phyloP scores from a whole-genome alignment of 2,113 vertebrate species.

The Callipepla squamata region DNA sequence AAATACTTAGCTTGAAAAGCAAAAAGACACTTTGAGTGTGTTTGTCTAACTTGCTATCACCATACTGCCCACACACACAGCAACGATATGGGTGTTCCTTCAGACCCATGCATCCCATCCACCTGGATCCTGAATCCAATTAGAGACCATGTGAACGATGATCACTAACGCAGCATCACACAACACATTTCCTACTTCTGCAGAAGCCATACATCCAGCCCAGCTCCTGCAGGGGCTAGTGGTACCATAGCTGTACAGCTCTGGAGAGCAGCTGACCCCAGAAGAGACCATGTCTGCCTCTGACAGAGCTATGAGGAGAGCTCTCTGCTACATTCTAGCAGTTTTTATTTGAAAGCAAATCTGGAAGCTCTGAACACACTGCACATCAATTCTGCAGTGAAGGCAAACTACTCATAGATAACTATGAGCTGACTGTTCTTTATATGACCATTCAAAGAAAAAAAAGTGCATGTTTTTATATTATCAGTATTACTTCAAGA shows the following conservation, averaged over 20 bases:
- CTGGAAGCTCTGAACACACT: neutral
- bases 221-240: neutral
- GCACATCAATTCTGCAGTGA: neutral
- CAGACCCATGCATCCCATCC: neutral
- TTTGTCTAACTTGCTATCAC: neutral
- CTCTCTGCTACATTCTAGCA: neutral
- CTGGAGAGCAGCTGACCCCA: neutral
- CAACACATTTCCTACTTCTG: neutral
- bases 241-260: neutral
- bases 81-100: rapidly evolving
- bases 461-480: neutral
- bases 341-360: neutral
- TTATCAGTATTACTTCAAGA: neutral
- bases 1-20: neutral
- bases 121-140: neutral
- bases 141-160: neutral
- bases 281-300: neutral
- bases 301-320: neutral
- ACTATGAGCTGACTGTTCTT: neutral
- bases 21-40: neutral
- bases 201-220: neutral
- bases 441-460: no score
- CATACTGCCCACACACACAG: neutral
- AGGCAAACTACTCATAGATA: neutral
- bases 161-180: neutral